These are phyloP conservation scores for Scophthalmus maximus DNA, from an alignment of 2,113 vertebrate genomes.

Conservation along the genomic window DNA sequence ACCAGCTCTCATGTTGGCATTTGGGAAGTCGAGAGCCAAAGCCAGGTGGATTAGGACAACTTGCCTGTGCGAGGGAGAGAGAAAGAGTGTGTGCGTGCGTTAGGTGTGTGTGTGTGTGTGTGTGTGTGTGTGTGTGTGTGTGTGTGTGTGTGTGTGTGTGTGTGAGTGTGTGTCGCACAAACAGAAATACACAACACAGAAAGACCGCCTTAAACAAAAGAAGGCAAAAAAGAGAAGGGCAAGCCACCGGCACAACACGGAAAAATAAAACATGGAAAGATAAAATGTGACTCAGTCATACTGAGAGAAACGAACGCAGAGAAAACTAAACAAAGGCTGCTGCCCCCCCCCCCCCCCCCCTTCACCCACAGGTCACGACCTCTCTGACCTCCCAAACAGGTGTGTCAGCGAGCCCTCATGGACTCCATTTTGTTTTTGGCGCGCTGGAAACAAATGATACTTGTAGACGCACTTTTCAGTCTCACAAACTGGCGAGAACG, in stretches of 20 bases:
- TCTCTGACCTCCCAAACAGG: slow-evolving; percentile 55
- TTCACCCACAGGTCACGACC: slow-evolving; percentile 39
- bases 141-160: slow-evolving; percentile 22
- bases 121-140: neutral
- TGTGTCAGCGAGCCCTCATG: slow-evolving; percentile 33
- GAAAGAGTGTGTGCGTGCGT: slow-evolving; percentile 1
- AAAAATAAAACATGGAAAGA: slow-evolving; percentile 33
- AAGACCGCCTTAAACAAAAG: slow-evolving; percentile 14
- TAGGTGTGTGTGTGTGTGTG: slow-evolving; percentile 23
- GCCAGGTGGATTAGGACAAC: slow-evolving; percentile 72
- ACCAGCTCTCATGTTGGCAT: slow-evolving; percentile 60
- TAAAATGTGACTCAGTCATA: slow-evolving; percentile 23
- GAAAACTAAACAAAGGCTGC: neutral
- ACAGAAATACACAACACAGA: slow-evolving; percentile 21
- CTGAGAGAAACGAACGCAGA: neutral
- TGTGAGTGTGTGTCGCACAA: neutral
- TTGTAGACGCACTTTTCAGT: neutral
- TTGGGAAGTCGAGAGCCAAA: slow-evolving; percentile 70
- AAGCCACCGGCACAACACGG: neutral
- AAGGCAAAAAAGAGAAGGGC: slow-evolving; percentile 1
- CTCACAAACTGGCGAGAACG: neutral
- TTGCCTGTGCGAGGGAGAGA: slow-evolving; percentile 75
- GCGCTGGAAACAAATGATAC: slow-evolving; percentile 40
- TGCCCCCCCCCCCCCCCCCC: slow-evolving; percentile 31
- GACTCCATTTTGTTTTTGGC: slow-evolving; percentile 47